Evolutionary conservation across 2,797 vertebrate genomes (phyloP), one percentile per base, ranked within the genome.

Genomic region (Lacerta bilineata): DNA sequence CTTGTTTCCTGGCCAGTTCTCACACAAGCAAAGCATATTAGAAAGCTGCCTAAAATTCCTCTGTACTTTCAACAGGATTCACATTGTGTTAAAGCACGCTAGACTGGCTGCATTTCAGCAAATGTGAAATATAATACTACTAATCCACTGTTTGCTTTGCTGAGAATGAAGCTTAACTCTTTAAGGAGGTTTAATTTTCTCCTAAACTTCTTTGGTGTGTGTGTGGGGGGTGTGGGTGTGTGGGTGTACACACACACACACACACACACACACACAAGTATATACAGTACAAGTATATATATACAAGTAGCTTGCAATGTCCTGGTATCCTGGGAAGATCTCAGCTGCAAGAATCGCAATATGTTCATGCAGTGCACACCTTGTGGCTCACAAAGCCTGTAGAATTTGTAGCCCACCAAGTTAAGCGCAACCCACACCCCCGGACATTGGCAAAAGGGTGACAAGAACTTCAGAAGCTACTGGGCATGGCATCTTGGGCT

Each of bases 231-330:
- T 50, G 39, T 39, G 46, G 46, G 50, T 55, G 41, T 43, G 41
- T 43, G 41, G 4, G 41, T 39, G 39, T 11, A 50, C 46, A 50
- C 3, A 50, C 46, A 46, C 46, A n/a, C n/a, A n/a, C n/a, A n/a
- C n/a, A n/a, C n/a, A n/a, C n/a, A 46, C 46, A 46, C 46, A 46
- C 46, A 46, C 46, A 46, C 2, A 50, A 4, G 10, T 50, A 50
- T 50, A 50, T 50, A 50, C 50, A 50, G 11, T 50, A 50, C n/a
- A n/a, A n/a, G n/a, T n/a, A n/a, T n/a, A n/a, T n/a, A n/a, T n/a
- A n/a, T n/a, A n/a, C n/a, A n/a, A n/a, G n/a, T n/a, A n/a, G n/a
- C 39, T 90, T 94, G 89, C 93, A 92, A 93, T 89, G 93, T 69
- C 77, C 1, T 8, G 78, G 59, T 90, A 81, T 91, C 59, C 82